phyloP scores from a whole-genome alignment of 1,140 invertebrate species.

The Pantala flavescens region DNA sequence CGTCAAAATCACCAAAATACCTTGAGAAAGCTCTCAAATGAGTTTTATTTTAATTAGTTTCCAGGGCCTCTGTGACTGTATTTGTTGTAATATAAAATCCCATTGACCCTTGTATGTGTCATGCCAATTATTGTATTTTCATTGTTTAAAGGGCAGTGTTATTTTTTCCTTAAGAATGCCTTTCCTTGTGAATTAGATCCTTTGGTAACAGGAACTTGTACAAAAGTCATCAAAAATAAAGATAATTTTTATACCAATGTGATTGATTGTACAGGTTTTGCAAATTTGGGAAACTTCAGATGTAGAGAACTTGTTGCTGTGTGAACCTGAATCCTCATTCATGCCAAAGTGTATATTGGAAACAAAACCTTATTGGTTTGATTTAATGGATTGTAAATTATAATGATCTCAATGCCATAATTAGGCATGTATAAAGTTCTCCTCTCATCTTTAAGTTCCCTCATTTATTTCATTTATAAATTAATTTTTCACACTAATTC shows the following conservation, averaged over 20 bases:
- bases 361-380: too few relatives aligned
- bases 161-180: not conserved
- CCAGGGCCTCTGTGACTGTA: not conserved
- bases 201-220: constrained; percentile 2
- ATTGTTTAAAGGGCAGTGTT: not conserved
- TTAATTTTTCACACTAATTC: too few relatives aligned
- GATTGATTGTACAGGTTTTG: too few relatives aligned
- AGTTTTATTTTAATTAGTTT: not conserved
- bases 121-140: not conserved
- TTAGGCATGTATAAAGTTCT: too few relatives aligned
- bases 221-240: not conserved
- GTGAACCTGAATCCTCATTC: too few relatives aligned
- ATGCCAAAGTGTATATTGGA: too few relatives aligned
- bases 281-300: too few relatives aligned
- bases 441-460: too few relatives aligned
- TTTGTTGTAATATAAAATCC: not conserved
- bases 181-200: not conserved
- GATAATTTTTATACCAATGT: not conserved
- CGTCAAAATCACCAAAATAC: not conserved
- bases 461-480: too few relatives aligned
- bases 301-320: too few relatives aligned
- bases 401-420: too few relatives aligned
- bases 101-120: not conserved
- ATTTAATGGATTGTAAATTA: too few relatives aligned
- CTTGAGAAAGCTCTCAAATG: not conserved